These are phyloP conservation scores for Pseudochirops corinnae DNA, from an alignment of 2,797 vertebrate species.

Conservation along the genomic window DNA sequence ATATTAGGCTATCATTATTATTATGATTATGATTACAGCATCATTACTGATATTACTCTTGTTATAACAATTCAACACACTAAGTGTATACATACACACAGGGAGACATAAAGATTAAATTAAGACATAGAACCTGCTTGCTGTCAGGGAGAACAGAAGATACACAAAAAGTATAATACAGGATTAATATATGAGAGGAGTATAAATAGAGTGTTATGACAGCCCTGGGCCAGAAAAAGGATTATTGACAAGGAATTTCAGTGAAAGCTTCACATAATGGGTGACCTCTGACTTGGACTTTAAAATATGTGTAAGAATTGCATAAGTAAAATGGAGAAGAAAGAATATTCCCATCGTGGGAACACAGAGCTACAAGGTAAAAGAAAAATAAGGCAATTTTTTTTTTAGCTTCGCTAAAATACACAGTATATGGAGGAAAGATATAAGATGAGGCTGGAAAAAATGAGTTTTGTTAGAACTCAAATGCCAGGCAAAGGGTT, in stretches of 20 bases:
- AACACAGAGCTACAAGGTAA: neutral
- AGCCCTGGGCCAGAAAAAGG: neutral
- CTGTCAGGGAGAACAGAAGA: neutral
- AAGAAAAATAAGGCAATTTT: neutral
- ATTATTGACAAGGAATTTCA: neutral
- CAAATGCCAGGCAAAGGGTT: neutral
- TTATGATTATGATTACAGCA: neutral
- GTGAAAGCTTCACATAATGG: neutral
- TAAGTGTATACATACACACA: neutral
- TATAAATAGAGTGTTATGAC: neutral
- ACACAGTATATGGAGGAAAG: neutral
- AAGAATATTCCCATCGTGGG: neutral
- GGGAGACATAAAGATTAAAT: neutral
- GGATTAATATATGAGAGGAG: neutral
- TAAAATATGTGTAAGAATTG: neutral
- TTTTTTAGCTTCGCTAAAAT: neutral
- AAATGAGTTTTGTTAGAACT: neutral
- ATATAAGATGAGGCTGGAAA: neutral
- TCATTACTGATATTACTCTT: neutral
- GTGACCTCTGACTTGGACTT: neutral
- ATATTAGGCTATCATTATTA: neutral
- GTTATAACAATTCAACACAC: neutral
- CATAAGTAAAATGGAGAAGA: neutral
- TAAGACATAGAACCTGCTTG: neutral
- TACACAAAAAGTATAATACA: neutral